Conservation (phyloP, 2,888 invertebrate genomes). For the Myathropa florea region DNA sequence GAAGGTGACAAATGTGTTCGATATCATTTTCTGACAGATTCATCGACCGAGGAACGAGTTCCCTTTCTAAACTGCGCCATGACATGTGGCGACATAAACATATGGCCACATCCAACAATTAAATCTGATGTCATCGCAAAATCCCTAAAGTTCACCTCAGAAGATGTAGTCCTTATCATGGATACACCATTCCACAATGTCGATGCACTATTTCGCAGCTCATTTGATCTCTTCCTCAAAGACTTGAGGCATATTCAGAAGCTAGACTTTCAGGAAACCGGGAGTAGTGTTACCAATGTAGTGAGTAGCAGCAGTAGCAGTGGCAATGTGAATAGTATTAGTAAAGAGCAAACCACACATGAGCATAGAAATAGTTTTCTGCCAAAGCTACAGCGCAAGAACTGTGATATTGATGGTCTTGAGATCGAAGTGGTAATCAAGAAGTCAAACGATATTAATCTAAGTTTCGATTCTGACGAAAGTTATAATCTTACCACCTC, state of each 20-base stretch:
- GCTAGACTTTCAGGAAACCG: slow-evolving; percentile 72
- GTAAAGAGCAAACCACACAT: slow-evolving; percentile 53
- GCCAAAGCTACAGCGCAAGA: slow-evolving; percentile 67
- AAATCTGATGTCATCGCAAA: slow-evolving; percentile 85
- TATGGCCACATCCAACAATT: slow-evolving; percentile 91
- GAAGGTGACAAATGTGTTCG: slow-evolving; percentile 87
- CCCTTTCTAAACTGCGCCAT: slow-evolving; percentile 89
- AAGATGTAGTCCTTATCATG: slow-evolving; percentile 76
- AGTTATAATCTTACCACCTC: slow-evolving; percentile 86
- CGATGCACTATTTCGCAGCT: slow-evolving; percentile 75
- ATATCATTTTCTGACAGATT: slow-evolving; percentile 79
- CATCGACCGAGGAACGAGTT: slow-evolving; percentile 80
- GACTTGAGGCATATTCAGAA: slow-evolving; percentile 78
- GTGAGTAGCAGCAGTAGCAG: slow-evolving; percentile 46
- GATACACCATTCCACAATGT: slow-evolving; percentile 77
- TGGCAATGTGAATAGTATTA: slow-evolving; percentile 48
- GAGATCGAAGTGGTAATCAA: slow-evolving; percentile 82
- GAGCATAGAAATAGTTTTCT: slow-evolving; percentile 69
- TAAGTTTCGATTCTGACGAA: slow-evolving; percentile 87
- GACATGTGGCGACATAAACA: slow-evolving; percentile 86
- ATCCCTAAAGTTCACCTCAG: slow-evolving; percentile 82
- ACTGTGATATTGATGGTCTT: slow-evolving; percentile 78
- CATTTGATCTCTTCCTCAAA: slow-evolving; percentile 78
- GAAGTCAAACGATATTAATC: slow-evolving; percentile 82
- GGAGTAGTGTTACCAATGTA: slow-evolving; percentile 32